Evolutionary conservation across 2,797 vertebrate genomes (phyloP), one percentile per base, ranked within the genome.

Genomic region (Sphenopsis melanotis): DNA sequence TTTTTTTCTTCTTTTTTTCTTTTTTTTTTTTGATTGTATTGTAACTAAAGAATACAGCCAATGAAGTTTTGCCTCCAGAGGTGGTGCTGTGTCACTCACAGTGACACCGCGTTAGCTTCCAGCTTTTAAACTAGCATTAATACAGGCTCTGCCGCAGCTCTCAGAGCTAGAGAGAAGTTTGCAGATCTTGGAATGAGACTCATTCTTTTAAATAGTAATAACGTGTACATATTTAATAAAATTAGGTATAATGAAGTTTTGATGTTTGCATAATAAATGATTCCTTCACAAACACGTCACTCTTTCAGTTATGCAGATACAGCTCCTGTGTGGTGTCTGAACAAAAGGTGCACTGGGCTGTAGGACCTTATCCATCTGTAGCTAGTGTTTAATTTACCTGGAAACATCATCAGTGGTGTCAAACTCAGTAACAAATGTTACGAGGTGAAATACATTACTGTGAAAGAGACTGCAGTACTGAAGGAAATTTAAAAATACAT

Each of bases 211-310:
- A 94, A 93, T 84, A 95, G 94, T 93, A 95, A 95, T 97, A 96
- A 95, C 82, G 52, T 97, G 96, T 97, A 97, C 39, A 97, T 97
- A 97, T 97, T 97, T 97, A 97, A 97, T 97, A 96, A 97, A 96
- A 90, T 83, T 89, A 92, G 74, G 71, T 94, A 93, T 84, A 80
- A 96, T 75, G 41, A 90, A 91, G 63, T 61, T 60, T 39, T 80
- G 68, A 59, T 93, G 89, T 95, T 96, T 94, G 90, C 77, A 88
- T 89, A 93, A 94, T 95, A 89, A 91, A 94, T 84, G 72, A 81
- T 79, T 83, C 66, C 77, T 94, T 92, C 83, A 84, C 76, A 85
- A 71, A 55, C 16, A 57, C 59, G 42, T 71, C 39, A 39, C 0
- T 1, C 44, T 12, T 84, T 89, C 37, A 59, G 29, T 86, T 71